Evolutionary conservation across 2,113 vertebrate genomes (phyloP), one percentile per base, ranked within the genome.

Genomic region (Sander lucioperca): DNA sequence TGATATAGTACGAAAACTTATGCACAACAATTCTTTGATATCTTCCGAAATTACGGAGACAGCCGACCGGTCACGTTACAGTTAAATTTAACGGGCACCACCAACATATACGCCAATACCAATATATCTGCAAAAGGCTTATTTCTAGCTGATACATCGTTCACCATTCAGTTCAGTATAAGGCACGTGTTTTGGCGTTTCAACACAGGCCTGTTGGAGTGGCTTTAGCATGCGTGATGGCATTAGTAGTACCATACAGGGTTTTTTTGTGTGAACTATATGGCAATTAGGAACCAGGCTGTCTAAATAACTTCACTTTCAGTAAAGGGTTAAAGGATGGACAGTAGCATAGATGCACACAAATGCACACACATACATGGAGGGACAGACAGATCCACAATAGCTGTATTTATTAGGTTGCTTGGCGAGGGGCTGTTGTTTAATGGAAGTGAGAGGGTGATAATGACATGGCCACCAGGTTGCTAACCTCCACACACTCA

Each of bases 391-490:
- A 2, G 48, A 75, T 48, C 4, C 19, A 15, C 39, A 16, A 18
- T 54, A 50, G 25, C 11, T 39, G 21, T 57, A 79, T 80, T 77
- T 75, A 72, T 80, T 13, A 43, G 25, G 2, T 39, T 2, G 56
- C 63, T 56, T 19, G 39, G 27, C 0, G 19, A 63, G 73, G 51
- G 51, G 70, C 83, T 74, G 74, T 16, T 18, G 4, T 62, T 88
- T 83, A 86, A 82, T 90, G 73, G 83, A 70, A 74, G 81, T 77
- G 74, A 84, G 78, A 82, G 63, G 69, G 75, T 77, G 80, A 82
- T 88, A 88, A 90, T 90, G 86, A 82, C 87, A 80, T 21, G 65
- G 77, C 71, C 74, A 54, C 61, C 64, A 57, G 88, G 83, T 82
- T 80, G 51, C 57, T 71, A 74, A 80, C 85, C 82, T 78, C 79